phyloP scores from a whole-genome alignment of 2,797 vertebrate species.

The Oryzias dopingdopingensis region DNA sequence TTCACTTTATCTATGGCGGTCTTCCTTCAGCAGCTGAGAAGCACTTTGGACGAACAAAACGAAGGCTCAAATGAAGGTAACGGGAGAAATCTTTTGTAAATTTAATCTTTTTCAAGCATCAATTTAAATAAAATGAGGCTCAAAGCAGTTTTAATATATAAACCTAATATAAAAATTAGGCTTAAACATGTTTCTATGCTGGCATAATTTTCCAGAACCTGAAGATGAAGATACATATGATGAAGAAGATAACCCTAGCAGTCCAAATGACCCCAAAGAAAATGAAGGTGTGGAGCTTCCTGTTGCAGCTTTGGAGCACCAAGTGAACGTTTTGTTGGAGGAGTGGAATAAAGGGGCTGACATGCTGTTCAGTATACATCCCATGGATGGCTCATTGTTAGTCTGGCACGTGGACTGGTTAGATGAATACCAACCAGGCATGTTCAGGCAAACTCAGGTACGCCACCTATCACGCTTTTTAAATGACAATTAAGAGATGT shows the following conservation, averaged over 20 bases:
- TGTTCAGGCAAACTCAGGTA: slow-evolving; percentile 99
- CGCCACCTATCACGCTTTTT: background rate
- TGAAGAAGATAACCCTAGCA: slow-evolving; percentile 71
- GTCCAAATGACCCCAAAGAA: slow-evolving; percentile 71
- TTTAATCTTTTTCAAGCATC: no score
- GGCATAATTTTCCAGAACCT: slow-evolving; percentile 48
- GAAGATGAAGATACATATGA: slow-evolving; percentile 72
- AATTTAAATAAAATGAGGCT: no score
- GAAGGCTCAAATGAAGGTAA: slow-evolving; percentile 79
- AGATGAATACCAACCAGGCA: slow-evolving; percentile 96
- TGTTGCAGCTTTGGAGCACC: slow-evolving; percentile 86
- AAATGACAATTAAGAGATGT: background rate
- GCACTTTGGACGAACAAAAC: slow-evolving; percentile 84
- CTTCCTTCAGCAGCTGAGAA: slow-evolving; percentile 89
- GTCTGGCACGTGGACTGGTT: slow-evolving; percentile 98
- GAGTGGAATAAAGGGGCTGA: slow-evolving; percentile 97
- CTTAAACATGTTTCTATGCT: slow-evolving; percentile 1
- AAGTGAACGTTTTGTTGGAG: slow-evolving; percentile 88
- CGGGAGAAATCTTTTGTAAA: slow-evolving; percentile 34
- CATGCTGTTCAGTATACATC: slow-evolving; percentile 98
- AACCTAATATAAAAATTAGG: background rate
- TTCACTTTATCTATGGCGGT: slow-evolving; percentile 97
- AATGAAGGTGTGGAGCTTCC: slow-evolving; percentile 76
- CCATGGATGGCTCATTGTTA: slow-evolving; percentile 93
- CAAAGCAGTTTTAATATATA: no score